phyloP scores from a whole-genome alignment of 1,140 invertebrate genomes.

The Drosophila albomicans region DNA sequence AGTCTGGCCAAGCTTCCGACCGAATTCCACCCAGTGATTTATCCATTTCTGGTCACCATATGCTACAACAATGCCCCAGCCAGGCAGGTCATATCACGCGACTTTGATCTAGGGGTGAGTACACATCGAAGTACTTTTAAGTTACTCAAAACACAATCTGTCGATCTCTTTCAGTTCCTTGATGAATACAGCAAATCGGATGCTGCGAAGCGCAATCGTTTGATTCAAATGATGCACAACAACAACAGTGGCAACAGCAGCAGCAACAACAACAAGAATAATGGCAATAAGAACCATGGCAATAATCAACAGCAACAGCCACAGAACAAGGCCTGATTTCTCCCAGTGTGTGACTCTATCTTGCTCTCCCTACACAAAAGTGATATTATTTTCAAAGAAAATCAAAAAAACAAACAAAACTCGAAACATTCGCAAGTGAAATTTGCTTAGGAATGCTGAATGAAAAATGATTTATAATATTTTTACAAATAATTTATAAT shows the following conservation, averaged over 20 bases:
- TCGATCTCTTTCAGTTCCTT: constrained; percentile 85
- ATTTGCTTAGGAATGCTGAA: constrained; percentile 10
- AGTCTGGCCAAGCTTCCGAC: constrained; percentile 73
- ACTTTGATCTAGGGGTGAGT: constrained; percentile 81
- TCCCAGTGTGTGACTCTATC: neutral
- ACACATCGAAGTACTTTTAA: neutral
- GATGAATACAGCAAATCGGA: constrained; percentile 89
- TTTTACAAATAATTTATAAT: constrained; percentile 67
- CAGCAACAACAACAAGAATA: constrained; percentile 39
- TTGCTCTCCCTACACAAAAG: constrained; percentile 37
- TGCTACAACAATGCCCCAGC: constrained; percentile 73
- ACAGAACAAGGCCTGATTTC: constrained; percentile 15
- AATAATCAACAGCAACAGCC: constrained; percentile 31
- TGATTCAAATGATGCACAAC: constrained; percentile 84
- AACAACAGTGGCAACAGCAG: constrained; percentile 33
- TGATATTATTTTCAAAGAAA: constrained; percentile 84
- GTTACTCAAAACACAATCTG: constrained; percentile 1
- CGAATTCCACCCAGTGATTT: constrained; percentile 90
- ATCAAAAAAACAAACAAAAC: constrained; percentile 58
- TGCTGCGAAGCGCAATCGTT: constrained; percentile 86
- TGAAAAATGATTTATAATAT: constrained; percentile 47
- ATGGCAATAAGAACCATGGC: neutral
- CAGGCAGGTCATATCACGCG: constrained; percentile 66
- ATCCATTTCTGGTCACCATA: constrained; percentile 93
- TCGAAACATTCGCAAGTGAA: constrained; percentile 68